Conservation (phyloP, 2,888 invertebrate species). For the Caenorhabditis becei region DNA sequence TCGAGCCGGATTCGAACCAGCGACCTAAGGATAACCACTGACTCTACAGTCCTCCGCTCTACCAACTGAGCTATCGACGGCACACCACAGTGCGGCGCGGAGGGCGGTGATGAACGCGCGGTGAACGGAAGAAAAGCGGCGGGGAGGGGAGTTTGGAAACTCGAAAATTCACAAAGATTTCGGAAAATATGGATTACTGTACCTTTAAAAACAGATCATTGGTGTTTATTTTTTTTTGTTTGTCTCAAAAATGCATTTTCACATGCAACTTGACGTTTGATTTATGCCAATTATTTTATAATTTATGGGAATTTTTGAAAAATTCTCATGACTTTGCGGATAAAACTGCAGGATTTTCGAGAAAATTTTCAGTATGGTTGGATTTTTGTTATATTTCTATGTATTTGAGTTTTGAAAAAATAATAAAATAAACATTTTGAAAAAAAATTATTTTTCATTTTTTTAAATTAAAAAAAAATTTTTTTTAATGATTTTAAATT, state of each 20-base stretch:
- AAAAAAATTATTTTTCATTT: neutral
- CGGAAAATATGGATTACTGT: too few relatives aligned
- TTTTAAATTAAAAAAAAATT: neutral
- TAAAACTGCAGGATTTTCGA: neutral
- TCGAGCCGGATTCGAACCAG: constrained; percentile 77
- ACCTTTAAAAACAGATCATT: too few relatives aligned
- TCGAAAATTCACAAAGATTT: too few relatives aligned
- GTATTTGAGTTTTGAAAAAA: neutral
- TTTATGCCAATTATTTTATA: neutral
- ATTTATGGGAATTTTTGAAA: constrained; percentile 4
- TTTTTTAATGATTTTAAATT: neutral
- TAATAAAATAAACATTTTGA: neutral
- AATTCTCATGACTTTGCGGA: constrained; percentile 3
- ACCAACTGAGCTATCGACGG: constrained; percentile 74
- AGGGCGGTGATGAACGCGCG: neutral
- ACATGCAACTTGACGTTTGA: too few relatives aligned
- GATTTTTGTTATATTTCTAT: neutral
- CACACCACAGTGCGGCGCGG: constrained; percentile 34
- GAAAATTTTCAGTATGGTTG: neutral
- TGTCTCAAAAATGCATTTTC: too few relatives aligned
- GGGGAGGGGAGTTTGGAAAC: too few relatives aligned
- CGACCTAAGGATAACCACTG: constrained; percentile 74
- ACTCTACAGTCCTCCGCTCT: constrained; percentile 73
- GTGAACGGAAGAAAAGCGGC: neutral
- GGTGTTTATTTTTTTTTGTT: too few relatives aligned